Evolutionary conservation across 2,113 vertebrate genomes (phyloP).

Genomic region (Polypterus senegalus): DNA sequence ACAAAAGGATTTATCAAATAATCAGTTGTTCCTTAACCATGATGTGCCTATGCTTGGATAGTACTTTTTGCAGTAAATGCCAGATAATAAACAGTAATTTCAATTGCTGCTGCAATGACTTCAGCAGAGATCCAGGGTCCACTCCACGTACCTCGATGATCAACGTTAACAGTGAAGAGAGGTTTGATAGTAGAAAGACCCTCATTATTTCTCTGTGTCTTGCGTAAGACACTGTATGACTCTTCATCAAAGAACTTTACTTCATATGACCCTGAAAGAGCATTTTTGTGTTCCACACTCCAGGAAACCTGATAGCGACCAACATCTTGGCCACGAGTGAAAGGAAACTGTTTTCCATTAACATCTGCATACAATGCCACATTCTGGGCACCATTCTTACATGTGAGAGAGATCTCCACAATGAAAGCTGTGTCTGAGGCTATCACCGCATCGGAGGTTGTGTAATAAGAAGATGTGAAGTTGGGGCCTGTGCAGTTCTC

Average conservation of each 20-base stretch:
- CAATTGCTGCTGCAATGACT: conserved; percentile 68
- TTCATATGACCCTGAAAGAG: conserved; percentile 72
- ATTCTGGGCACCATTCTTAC: conserved; percentile 72
- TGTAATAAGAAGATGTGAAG: conserved; percentile 79
- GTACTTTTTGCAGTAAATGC: conserved; percentile 73
- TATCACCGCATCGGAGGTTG: conserved; percentile 79
- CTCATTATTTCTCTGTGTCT: conserved; percentile 85
- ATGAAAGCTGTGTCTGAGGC: conserved; percentile 82
- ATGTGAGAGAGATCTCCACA: conserved; percentile 74
- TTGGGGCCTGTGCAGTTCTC: conserved; percentile 73
- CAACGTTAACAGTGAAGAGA: conserved; percentile 74
- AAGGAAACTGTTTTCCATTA: conserved; percentile 80
- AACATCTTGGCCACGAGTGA: conserved; percentile 80
- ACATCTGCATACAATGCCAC: conserved; percentile 81
- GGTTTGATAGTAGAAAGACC: conserved; percentile 67
- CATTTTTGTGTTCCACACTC: conserved; percentile 76
- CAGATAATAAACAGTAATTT: conserved; percentile 69
- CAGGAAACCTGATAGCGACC: conserved; percentile 88
- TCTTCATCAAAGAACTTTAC: conserved; percentile 89
- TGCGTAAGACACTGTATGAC: conserved; percentile 69
- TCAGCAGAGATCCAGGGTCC: conserved; percentile 85
- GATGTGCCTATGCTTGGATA: conserved; percentile 73
- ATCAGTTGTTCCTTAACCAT: too few relatives aligned
- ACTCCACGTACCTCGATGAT: conserved; percentile 78
- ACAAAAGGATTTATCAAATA: too few relatives aligned